Evolutionary conservation across 2,797 vertebrate species (phyloP).

Genomic region (Trachops cirrhosus): DNA sequence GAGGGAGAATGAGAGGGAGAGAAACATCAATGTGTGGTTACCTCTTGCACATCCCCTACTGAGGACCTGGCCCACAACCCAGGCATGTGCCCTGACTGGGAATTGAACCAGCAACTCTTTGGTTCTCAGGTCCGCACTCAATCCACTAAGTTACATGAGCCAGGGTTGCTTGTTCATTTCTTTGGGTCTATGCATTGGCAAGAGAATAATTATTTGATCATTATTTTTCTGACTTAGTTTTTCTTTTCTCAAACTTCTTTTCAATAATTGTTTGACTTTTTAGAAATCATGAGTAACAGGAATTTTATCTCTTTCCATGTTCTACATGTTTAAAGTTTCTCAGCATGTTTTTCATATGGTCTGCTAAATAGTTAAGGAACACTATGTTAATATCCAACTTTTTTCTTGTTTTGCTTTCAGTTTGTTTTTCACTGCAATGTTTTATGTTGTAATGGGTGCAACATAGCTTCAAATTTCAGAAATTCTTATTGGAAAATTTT

Average conservation of each 20-base stretch:
- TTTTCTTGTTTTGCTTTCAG: background rate
- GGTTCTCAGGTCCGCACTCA: too few species aligned
- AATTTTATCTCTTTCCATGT: background rate
- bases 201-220: background rate
- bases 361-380: background rate
- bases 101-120: too few species aligned
- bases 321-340: background rate
- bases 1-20: too few species aligned
- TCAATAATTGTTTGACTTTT: background rate
- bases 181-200: background rate
- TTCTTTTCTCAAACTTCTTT: background rate
- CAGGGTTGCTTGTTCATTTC: background rate
- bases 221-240: background rate
- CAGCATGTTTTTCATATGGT: background rate
- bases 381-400: background rate
- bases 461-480: background rate
- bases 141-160: too few species aligned
- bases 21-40: too few species aligned
- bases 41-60: too few species aligned
- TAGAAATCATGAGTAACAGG: background rate
- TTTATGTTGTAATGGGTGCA: background rate
- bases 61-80: too few species aligned
- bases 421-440: background rate
- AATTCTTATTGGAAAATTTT: background rate
- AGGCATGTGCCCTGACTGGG: too few species aligned